phyloP scores from a whole-genome alignment of 2,888 invertebrate species.

The Gymnosoma rotundatum region DNA sequence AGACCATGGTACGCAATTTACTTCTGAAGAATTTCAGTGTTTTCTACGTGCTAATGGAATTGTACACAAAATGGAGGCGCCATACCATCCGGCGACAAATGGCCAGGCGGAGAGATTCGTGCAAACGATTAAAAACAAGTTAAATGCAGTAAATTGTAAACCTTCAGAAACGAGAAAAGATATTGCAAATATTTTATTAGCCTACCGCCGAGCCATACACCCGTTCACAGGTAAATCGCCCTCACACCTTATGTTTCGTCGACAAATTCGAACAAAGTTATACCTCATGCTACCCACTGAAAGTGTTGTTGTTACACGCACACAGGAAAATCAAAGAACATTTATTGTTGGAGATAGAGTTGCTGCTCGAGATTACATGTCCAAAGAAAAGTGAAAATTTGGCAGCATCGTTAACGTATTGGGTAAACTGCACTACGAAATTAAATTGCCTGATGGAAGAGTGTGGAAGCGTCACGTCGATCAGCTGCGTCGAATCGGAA shows the following conservation, averaged over 20 bases:
- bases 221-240: no score
- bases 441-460: conserved; percentile 49
- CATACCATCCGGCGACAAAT: neutral
- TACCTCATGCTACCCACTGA: conserved; percentile 21
- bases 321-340: neutral
- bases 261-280: conserved; percentile 4
- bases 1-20: conserved; percentile 61
- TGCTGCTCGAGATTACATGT: conserved; percentile 58
- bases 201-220: no score
- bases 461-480: conserved; percentile 56
- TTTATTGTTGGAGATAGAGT: conserved; percentile 50
- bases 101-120: neutral
- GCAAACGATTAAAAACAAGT: neutral
- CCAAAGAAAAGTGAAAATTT: conserved; percentile 61
- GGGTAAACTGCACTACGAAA: conserved; percentile 50
- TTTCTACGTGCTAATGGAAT: no score
- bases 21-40: no score
- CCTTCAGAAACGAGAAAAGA: no score
- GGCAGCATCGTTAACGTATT: conserved; percentile 29
- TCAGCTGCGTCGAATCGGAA: conserved; percentile 40
- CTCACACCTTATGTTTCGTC: no score
- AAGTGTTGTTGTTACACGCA: neutral
- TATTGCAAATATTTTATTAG: no score
- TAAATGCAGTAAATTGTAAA: no score
- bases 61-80: no score